These are phyloP conservation scores for Clamator glandarius DNA, from an alignment of 2,797 vertebrate species.

Conservation along the genomic window DNA sequence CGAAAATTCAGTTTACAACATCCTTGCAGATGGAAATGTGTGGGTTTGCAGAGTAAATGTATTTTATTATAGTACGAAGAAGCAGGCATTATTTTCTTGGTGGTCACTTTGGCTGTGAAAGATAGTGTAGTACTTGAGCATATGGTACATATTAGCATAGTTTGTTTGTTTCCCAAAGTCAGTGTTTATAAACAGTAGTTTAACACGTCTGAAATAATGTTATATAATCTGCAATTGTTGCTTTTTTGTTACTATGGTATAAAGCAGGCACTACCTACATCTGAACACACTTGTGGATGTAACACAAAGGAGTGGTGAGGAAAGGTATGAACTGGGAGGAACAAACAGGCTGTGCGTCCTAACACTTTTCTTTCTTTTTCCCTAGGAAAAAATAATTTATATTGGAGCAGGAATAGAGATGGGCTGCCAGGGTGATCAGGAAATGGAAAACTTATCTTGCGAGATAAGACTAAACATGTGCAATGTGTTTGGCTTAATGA, in stretches of 20 bases:
- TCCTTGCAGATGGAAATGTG: neutral
- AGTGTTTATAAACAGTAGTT: neutral
- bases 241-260: neutral
- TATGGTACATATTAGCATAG: neutral
- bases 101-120: neutral
- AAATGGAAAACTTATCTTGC: slow-evolving; percentile 26
- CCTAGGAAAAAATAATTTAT: neutral
- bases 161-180: neutral
- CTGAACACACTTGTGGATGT: neutral
- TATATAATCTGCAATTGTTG: neutral
- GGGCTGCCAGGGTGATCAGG: neutral
- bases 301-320: neutral
- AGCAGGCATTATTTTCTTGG: neutral
- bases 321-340: neutral
- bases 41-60: neutral
- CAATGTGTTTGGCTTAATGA: neutral
- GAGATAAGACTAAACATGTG: slow-evolving; percentile 8
- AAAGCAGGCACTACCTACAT: neutral
- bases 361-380: neutral
- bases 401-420: neutral
- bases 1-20: neutral
- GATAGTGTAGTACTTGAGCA: neutral
- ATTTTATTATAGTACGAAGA: neutral
- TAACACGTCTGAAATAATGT: neutral
- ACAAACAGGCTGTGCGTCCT: neutral